Base-by-base conservation (phyloP, 2,888 invertebrate species). In the Anoncus sp. region DNA sequence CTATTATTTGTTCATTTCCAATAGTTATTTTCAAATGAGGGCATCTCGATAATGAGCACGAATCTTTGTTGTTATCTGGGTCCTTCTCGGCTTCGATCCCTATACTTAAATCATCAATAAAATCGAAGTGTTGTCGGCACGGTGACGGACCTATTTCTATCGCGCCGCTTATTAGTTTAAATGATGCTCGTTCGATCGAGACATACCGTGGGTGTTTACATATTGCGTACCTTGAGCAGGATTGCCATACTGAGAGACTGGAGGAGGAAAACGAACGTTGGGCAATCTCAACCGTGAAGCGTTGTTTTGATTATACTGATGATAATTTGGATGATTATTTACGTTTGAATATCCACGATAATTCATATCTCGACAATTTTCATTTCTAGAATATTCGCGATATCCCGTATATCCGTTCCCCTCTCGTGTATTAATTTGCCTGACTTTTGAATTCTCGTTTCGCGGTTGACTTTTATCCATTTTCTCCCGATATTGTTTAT, bases 151-250 rank as follows among this genome's bases (percentile, higher is more conserved):
- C 60, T n/a, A n/a, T 24, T 7, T 51, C 14, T n/a, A 51, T 24
- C 51, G 27, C 51, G n/a, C n/a, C 51, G n/a, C 51, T 24, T 51
- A 3, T 27, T 7, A 51, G 51, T 51, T 51, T 51, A 51, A 51
- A 51, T 24, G 3, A 5, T 51, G 4, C 4, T 31, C 7, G 7
- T 31, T 31, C 31, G 7, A 31, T 4, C 31, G 31, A 4, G 7
- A 6, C 5, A 4, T 31, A 31, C 31, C 31, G 7, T 31, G 4
- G 7, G 5, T 51, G 2, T 51, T n/a, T 5, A 24, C 6, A 1
- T 51, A 0, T 51, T 2, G 51, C 4, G 7, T 1, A n/a, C 0
- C 14, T 7, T 0, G 6, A 0, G 14, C 6, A 0, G 2, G 1
- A n/a, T 27, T 31, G 4, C 31, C 7, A 6, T 0, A 6, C 7